phyloP scores from a whole-genome alignment of 2,888 invertebrate genomes.

The Dendrolimus houi region DNA sequence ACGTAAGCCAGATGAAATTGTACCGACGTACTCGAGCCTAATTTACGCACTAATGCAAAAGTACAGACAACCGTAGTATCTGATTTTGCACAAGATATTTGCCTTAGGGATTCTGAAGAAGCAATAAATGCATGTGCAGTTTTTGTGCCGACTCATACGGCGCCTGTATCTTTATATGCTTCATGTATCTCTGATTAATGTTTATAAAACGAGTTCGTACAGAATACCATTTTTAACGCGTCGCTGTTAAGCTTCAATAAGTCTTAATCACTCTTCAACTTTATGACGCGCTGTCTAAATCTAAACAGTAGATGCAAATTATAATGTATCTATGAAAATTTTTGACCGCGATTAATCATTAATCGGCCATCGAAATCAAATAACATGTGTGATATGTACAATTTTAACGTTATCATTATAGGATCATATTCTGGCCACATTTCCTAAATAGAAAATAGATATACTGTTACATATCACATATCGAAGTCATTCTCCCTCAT shows the following conservation, averaged over 20 bases:
- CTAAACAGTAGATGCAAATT: neutral
- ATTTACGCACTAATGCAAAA: slow-evolving; percentile 59
- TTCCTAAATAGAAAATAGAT: neutral
- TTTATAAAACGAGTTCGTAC: neutral
- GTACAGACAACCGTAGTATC: slow-evolving; percentile 48
- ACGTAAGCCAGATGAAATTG: slow-evolving; percentile 55
- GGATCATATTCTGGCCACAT: neutral
- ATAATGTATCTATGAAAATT: neutral
- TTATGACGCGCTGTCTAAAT: neutral
- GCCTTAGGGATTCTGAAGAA: slow-evolving; percentile 14
- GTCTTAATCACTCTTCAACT: neutral
- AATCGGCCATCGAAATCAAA: neutral
- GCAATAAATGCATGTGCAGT: slow-evolving; percentile 4
- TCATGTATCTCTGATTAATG: no score
- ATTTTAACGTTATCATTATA: neutral
- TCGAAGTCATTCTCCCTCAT: slow-evolving; percentile 4
- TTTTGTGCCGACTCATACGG: neutral
- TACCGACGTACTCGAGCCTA: slow-evolving; percentile 39
- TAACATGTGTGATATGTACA: neutral
- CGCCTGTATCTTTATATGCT: neutral
- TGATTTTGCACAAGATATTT: slow-evolving; percentile 33
- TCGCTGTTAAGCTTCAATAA: neutral
- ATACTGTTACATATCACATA: slow-evolving; percentile 7
- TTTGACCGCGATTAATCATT: neutral
- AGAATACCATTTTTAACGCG: neutral